Evolutionary conservation across 2,888 invertebrate genomes (phyloP), one percentile per base, ranked within the genome.

Genomic region (Lycia hirtaria): DNA sequence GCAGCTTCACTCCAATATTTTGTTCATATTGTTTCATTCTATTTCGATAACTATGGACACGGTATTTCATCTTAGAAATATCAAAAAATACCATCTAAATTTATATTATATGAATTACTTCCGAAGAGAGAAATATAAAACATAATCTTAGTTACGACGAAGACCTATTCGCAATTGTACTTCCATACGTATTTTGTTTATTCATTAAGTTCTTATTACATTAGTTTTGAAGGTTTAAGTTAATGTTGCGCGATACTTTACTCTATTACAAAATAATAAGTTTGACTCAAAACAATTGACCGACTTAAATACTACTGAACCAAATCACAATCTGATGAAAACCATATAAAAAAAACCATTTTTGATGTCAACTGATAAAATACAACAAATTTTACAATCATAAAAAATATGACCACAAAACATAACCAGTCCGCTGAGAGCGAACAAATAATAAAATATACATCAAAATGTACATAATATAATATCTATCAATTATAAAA

Each of bases 401-500:
- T 85, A 85, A 87, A 88, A 85, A 87, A 83, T 85, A 88, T 83
- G 84, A 88, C 83, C 78, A 68, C 80, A 87, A 86, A 89, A 90
- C 88, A 86, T 89, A 89, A 92, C 87, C 70, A 80, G 85, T 70
- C 83, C 84, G 76, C 87, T 83, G 80, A 80, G 40, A 87, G 83
- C 81, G 83, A 83, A 83, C 85, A 87, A 89, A 90, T 88, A 88
- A 89, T 89, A 91, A 90, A 91, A 90, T 90, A 88, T 91, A 91
- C 91, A 92, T 90, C 89, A 89, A 88, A 92, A 91, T 92, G 89
- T 92, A 92, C 92, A 91, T 87, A 91, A 90, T 90, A 91, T 87
- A 89, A 86, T 88, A 88, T 85, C 87, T 90, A 88, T 82, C 77
- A 84, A 87, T 87, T 83, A 87, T 87, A 71, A 81, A 85, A 87